phyloP scores from a whole-genome alignment of 1,140 invertebrate genomes.

The Saccostrea echinata region DNA sequence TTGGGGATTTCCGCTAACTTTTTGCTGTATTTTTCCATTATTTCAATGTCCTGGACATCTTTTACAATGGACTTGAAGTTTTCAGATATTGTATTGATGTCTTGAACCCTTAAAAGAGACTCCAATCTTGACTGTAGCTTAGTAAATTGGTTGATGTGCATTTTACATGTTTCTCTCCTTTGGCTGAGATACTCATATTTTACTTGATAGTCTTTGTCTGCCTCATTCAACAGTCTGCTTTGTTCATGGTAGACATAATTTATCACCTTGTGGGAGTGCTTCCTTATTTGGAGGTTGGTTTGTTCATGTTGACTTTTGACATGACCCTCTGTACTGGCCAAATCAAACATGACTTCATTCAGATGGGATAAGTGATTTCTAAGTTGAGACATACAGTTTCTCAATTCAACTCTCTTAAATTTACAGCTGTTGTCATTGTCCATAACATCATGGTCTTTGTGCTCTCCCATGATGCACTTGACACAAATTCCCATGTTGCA shows the following conservation, averaged over 20 bases:
- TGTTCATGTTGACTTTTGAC: slow-evolving; percentile 56
- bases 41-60: slow-evolving; percentile 51
- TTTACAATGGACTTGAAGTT: slow-evolving; percentile 42
- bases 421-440: background rate
- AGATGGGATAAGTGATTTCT: slow-evolving; percentile 52
- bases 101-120: slow-evolving; percentile 37
- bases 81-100: slow-evolving; percentile 38
- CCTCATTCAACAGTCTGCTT: slow-evolving; percentile 42
- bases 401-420: slow-evolving; percentile 12
- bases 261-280: slow-evolving; percentile 47
- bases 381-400: slow-evolving; percentile 44
- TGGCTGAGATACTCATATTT: slow-evolving; percentile 40
- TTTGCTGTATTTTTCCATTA: slow-evolving; percentile 29
- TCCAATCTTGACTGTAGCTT: slow-evolving; percentile 52
- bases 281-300: slow-evolving; percentile 51
- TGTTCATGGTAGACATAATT: slow-evolving; percentile 49
- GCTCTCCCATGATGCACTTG: slow-evolving; percentile 53
- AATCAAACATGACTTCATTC: slow-evolving; percentile 55
- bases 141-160: slow-evolving; percentile 52
- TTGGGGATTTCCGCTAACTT: slow-evolving; percentile 20
- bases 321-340: slow-evolving; percentile 56
- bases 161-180: slow-evolving; percentile 53
- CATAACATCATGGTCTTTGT: slow-evolving; percentile 52
- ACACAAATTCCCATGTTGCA: slow-evolving; percentile 57
- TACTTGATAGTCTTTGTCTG: slow-evolving; percentile 52